Evolutionary conservation across 2,888 invertebrate genomes (phyloP), one percentile per base, ranked within the genome.

Genomic region (Macaria liturata): DNA sequence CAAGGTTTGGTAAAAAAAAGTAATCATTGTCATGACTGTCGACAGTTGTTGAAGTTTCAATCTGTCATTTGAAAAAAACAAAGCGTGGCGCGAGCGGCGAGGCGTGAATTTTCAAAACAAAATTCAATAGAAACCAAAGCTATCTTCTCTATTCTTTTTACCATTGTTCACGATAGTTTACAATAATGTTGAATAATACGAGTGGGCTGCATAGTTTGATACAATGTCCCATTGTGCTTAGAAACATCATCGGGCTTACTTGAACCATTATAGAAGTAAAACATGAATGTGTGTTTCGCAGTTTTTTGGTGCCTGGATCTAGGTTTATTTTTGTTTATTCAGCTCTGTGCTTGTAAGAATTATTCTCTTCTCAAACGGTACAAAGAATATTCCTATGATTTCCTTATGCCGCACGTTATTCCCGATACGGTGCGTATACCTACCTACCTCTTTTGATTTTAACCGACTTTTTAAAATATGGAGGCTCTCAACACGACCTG

Each of bases 131-230:
- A 20, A 20, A 20, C 20, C 20, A 20, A 20, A 20, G 2, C 20
- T 20, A 20, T 9, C 20, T 20, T 20, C 20, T 9, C 4, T n/a
- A 9, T 34, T 31, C 34, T 32, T 39, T 43, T 39, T 57, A 31
- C 39, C 40, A 39, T 43, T 46, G 51, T 57, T 39, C 3, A 34
- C 9, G 2, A 32, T 43, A 50, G 50, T 50, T 50, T 50, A 44
- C 34, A 44, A 20, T 3, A 50, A n/a, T 5, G n/a, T 31, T 3
- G n/a, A 37, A 50, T 30, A 32, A 7, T 46, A 7, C 4, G 46
- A 32, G 9, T 20, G 3, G 32, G 32, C 7, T 6, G 6, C 3
- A 5, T 3, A 9, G 5, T 20, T 9, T 3, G 8, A 6, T 9
- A 6, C 32, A 42, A 39, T 40, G 40, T 40, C 9, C 37, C 49